Evolutionary conservation across 2,113 vertebrate species (phyloP), one percentile per base, ranked within the genome.

Genomic region (Pampusana beccarii): DNA sequence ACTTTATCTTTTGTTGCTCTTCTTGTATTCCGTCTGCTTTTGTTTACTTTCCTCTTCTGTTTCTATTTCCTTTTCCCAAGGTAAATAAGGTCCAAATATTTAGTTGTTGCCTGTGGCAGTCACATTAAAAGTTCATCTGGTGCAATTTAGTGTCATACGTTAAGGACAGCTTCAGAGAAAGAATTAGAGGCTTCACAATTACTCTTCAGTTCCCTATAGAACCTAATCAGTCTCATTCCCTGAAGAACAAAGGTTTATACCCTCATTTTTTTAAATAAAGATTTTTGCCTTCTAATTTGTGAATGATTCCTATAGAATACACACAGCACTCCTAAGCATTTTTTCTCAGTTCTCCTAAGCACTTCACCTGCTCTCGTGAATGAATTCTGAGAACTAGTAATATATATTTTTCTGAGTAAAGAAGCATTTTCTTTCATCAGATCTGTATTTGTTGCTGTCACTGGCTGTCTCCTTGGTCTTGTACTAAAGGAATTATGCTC

Each of bases 21-120:
- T 77, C 58, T 81, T 81, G 56, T 56, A 54, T 70, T 61, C 64
- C 62, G 25, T 58, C 25, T 90, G 48, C 4, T 90, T 93, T 80
- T 78, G 25, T 42, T 93, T 95, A 58, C 38, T 83, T 90, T 74
- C 33, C 23, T 88, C 31, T 71, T 69, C 44, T 82, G 42, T 33
- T 94, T 90, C 40, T 28, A 66, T 94, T 96, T 91, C 53, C 29
- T 69, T 79, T 90, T 81, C 78, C 33, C 29, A 69, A 79, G 42
- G 70, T 90, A 91, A 93, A 73, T 54, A 91, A 19, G 1, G 89
- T 51, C 46, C 88, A 88, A 57, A 77, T 93, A 83, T 66, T 90
- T 72, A 80, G 44, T 85, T 93, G 28, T 66, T 90, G 85, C 58
- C 71, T 86, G 78, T 88, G 80, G 75, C 67, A 96, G 67, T 31